These are phyloP conservation scores for Chalcosyrphus nemorum DNA, from an alignment of 2,888 invertebrate genomes.

Conservation along the genomic window DNA sequence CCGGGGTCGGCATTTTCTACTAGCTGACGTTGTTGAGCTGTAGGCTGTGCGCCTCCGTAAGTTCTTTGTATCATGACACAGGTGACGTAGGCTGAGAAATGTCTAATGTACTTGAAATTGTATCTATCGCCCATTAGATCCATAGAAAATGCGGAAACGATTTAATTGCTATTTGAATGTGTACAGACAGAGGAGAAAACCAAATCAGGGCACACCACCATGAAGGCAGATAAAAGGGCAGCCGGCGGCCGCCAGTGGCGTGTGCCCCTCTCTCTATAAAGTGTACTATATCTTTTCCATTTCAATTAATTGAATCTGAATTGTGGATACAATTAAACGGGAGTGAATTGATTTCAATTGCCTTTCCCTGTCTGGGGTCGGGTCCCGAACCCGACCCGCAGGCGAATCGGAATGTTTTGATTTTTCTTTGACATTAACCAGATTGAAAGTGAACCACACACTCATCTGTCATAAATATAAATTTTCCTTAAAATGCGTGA, in stretches of 20 bases:
- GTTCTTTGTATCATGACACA: slow-evolving; percentile 26
- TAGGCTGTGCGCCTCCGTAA: neutral
- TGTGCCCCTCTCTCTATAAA: neutral
- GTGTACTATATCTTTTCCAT: slow-evolving; percentile 27
- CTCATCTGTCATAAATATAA: slow-evolving; percentile 27
- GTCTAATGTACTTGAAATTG: slow-evolving; percentile 39
- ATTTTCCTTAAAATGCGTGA: slow-evolving; percentile 8
- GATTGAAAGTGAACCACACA: slow-evolving; percentile 41
- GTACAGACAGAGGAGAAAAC: neutral
- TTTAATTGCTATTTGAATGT: slow-evolving; percentile 58
- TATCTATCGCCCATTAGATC: neutral
- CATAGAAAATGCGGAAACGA: slow-evolving; percentile 62
- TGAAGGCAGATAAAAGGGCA: slow-evolving; percentile 21
- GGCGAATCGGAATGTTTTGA: slow-evolving; percentile 36
- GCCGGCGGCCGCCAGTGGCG: no score
- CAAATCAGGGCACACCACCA: slow-evolving; percentile 29
- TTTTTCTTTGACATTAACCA: slow-evolving; percentile 48
- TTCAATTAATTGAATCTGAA: slow-evolving; percentile 60
- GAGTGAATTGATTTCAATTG: slow-evolving; percentile 61
- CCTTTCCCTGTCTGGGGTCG: slow-evolving; percentile 13
- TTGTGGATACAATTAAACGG: slow-evolving; percentile 48
- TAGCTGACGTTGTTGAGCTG: neutral
- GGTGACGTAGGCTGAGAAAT: slow-evolving; percentile 57
- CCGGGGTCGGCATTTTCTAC: slow-evolving; percentile 47
- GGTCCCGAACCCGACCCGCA: slow-evolving; percentile 5